Base-by-base conservation (phyloP, 2,797 vertebrate species). In the Pseudochromis fuscus region DNA sequence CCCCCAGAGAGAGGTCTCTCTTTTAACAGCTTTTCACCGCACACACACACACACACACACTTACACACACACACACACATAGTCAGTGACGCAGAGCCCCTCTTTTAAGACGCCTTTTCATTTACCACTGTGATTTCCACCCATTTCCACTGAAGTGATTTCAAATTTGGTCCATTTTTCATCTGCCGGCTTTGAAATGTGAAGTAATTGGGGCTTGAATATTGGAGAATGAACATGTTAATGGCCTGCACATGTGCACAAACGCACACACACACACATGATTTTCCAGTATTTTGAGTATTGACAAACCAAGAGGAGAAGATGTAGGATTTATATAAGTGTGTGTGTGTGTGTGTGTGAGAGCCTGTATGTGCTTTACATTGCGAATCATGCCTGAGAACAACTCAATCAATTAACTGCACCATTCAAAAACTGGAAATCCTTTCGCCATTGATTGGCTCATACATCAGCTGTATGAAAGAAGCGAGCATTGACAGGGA, bases 21-120 rank as follows among this genome's bases (percentile, higher is more conserved):
- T 78, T 71, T 74, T 75, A 85, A 81, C 7, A 4, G 35, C 42
- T 83, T 60, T 72, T 63, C 38, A 83, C 19, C 23, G 51, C 61
- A 33, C 28, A 49, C 51, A 51, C 45, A 12, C 49, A 53, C 48
- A 55, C 21, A 27, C 30, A 46, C 65, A 38, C 37, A 38, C 15
- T 13, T 4, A 55, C 52, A 45, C n/a, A 38, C 53, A 49, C 46
- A 50, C 21, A 48, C 46, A 58, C 63, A 24, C 64, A 65, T 44
- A 40, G 51, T 57, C 35, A 73, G 61, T 68, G 45, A 61, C 7
- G 9, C 10, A 4, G 15, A 63, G 19, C 15, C 31, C 40, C 44
- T 71, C 28, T 55, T 75, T 64, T 62, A 77, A 77, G 71, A 72
- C 45, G 70, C 42, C 21, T 69, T 81, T 89, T 72, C 60, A 60